Conservation (phyloP, 2,888 invertebrate species). For the Parnassius glacialis region DNA sequence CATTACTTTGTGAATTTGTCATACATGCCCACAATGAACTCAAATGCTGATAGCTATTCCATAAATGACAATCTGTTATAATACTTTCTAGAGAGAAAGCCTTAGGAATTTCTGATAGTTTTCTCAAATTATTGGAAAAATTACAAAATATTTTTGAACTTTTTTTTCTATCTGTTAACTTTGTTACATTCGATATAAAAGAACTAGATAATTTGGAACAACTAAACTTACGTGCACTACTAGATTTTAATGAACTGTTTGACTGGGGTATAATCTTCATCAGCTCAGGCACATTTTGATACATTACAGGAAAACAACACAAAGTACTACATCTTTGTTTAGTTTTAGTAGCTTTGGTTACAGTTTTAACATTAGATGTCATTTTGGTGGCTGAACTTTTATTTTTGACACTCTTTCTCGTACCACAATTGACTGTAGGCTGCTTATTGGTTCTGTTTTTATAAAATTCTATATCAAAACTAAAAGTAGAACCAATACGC, state of each 20-base stretch:
- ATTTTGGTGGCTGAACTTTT: conserved; percentile 6
- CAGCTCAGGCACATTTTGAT: conserved; percentile 10
- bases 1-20: conserved; percentile 5
- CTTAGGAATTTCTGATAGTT: not conserved
- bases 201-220: no score
- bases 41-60: conserved; percentile 7
- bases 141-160: conserved; percentile 6
- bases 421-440: conserved; percentile 6
- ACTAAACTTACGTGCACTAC: no score
- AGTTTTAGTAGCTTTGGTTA: conserved; percentile 15
- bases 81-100: conserved; percentile 10
- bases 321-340: conserved; percentile 14
- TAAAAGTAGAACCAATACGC: conserved; percentile 35
- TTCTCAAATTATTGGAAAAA: conserved; percentile 5
- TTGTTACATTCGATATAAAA: not conserved
- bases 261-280: not conserved
- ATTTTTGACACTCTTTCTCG: conserved; percentile 8
- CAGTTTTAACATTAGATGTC: conserved; percentile 7
- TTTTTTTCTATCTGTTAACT: conserved; percentile 4
- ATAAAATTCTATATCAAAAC: conserved; percentile 36
- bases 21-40: not conserved
- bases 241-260: not conserved
- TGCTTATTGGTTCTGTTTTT: conserved; percentile 26
- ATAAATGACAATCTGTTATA: conserved; percentile 7
- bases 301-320: conserved; percentile 17